Base-by-base conservation (phyloP, 2,797 vertebrate species). In the Spheniscus humboldti region DNA sequence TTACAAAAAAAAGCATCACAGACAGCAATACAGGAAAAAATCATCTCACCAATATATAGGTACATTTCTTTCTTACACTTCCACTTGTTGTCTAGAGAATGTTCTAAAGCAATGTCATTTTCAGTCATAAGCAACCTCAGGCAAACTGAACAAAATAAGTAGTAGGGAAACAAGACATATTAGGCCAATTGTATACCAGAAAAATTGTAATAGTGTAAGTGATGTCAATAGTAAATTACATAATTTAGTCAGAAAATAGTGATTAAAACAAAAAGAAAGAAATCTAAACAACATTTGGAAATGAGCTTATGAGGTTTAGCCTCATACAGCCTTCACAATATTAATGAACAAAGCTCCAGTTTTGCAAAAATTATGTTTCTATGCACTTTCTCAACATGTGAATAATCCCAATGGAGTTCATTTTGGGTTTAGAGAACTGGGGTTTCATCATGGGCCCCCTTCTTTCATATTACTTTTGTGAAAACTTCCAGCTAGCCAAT, bases 371-470 rank as follows among this genome's bases (percentile, higher is more conserved):
- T 18, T 39, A 11, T 57, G 8, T 39, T 5, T 25, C 2, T 19
- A 24, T 55, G 6, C 7, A 30, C 7, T 6, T 78, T 56, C 66
- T 78, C 15, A 69, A 24, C 3, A 55, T 20, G 10, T 25, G 35
- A 79, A 39, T 48, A 71, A 83, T 37, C 30, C 18, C 13, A 47
- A 5, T 7, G 7, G 15, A 59, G 8, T 47, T 73, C 4, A 72
- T 52, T 76, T 33, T 6, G 7, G 3, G 7, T 39, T 62, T 27
- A 52, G 43, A 76, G 43, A 73, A 77, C 4, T 24, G 4, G 1
- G 2, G 6, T 47, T 86, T 86, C 13, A 59, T 11, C 15, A 19
- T 30, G 17, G 10, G 2, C 2, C 17, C 6, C 11, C 2, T 3
- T 74, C 8, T 59, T 57, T 59, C 9, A 3, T 77, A 25, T 53